These are phyloP conservation scores for Chaetodon auriga DNA, from an alignment of 2,113 vertebrate genomes.

Conservation along the genomic window DNA sequence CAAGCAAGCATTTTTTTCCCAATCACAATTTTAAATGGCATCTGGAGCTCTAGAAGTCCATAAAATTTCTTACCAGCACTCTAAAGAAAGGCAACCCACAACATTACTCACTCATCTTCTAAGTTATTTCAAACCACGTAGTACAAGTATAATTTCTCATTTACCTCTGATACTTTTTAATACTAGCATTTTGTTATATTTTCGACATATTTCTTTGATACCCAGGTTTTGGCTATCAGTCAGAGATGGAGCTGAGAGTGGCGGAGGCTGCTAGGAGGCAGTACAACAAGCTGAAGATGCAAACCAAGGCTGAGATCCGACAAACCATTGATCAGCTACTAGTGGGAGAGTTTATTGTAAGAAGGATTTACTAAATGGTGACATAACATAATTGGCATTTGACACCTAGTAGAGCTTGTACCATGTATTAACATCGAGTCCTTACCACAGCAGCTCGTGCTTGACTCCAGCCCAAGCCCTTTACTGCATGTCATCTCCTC, in stretches of 20 bases:
- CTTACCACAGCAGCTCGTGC: too few relatives aligned
- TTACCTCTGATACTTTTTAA: background rate
- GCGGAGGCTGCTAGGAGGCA: constrained; percentile 95
- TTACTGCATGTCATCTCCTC: too few relatives aligned
- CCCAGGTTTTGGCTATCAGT: constrained; percentile 96
- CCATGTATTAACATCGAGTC: too few relatives aligned
- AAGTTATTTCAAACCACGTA: background rate
- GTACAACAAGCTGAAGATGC: constrained; percentile 98
- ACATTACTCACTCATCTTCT: too few relatives aligned
- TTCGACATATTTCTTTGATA: constrained; percentile 13
- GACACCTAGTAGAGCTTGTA: too few relatives aligned
- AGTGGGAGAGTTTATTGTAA: constrained; percentile 98
- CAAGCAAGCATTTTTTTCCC: background rate
- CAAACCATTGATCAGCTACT: constrained; percentile 97
- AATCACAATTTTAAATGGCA: too few relatives aligned
- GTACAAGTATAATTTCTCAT: background rate
- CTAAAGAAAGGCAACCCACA: background rate
- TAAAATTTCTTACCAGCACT: background rate
- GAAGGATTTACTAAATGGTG: constrained; percentile 56
- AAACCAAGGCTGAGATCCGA: constrained; percentile 97
- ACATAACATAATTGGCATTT: background rate
- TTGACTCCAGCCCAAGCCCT: too few relatives aligned
- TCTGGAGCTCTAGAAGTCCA: background rate
- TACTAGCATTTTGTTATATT: background rate
- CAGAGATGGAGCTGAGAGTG: constrained; percentile 95